These are phyloP conservation scores for Oreochromis grahami DNA, from an alignment of 2,797 vertebrate genomes.

Conservation along the genomic window DNA sequence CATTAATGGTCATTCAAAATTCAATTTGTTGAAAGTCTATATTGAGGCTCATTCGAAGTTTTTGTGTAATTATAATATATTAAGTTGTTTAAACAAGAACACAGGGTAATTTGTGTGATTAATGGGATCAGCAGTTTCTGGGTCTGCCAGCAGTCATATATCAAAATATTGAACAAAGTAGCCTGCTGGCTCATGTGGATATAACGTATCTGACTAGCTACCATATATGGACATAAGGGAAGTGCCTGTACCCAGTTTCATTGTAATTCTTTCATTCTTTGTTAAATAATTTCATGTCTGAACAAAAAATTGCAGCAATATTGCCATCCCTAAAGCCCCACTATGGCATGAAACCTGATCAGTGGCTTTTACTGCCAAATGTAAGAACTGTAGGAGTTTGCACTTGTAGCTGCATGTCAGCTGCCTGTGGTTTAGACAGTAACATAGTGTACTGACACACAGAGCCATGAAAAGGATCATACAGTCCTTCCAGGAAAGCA, in stretches of 20 bases:
- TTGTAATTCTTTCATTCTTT: not conserved
- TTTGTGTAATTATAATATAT: not conserved
- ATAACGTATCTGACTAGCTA: not conserved
- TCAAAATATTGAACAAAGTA: not conserved
- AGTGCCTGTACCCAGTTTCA: not conserved
- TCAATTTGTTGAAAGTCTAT: not conserved
- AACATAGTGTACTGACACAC: not conserved
- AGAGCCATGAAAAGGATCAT: not conserved
- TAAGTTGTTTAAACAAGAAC: not conserved
- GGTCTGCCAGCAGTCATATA: not conserved
- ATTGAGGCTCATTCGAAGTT: not conserved
- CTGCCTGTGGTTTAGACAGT: slow-evolving; percentile 3
- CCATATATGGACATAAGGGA: not conserved
- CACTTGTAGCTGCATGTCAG: not conserved
- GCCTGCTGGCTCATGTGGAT: not conserved
- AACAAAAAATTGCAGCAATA: not conserved
- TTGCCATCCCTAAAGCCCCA: not conserved
- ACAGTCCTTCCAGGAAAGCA: slow-evolving; percentile 31
- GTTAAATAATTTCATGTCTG: not conserved
- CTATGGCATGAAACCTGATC: not conserved
- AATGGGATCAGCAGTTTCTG: not conserved
- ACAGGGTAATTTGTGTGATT: not conserved
- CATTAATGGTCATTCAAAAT: not conserved
- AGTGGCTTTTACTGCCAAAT: not conserved
- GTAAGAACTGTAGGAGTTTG: not conserved